phyloP scores from a whole-genome alignment of 2,113 vertebrate species.

The Climacteris rufus region DNA sequence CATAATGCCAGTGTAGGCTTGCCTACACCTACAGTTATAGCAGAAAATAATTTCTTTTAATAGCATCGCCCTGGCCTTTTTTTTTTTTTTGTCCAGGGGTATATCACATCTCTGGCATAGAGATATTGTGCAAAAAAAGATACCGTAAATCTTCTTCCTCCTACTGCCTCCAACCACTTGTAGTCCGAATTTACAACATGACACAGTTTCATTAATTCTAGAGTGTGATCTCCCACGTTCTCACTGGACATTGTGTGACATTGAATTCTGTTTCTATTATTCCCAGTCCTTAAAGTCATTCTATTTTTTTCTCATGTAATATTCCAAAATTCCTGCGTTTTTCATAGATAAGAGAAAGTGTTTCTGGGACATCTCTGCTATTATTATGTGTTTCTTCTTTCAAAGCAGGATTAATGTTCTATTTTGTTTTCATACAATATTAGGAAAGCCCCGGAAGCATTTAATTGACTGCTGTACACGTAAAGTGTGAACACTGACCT shows the following conservation, averaged over 20 bases:
- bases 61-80: neutral
- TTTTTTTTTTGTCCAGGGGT: neutral
- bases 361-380: neutral
- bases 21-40: neutral
- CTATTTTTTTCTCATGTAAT: neutral
- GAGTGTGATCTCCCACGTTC: neutral
- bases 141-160: neutral
- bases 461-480: neutral
- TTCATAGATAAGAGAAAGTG: neutral
- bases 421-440: neutral
- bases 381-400: neutral
- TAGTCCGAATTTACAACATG: neutral
- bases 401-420: neutral
- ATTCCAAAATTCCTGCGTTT: neutral
- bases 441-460: neutral
- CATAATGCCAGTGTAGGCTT: neutral
- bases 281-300: neutral
- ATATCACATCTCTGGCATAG: neutral
- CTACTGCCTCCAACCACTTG: neutral
- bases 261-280: neutral
- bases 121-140: neutral
- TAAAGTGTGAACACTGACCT: neutral
- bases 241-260: accelerated
- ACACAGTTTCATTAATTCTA: neutral
- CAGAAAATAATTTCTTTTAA: neutral